A percentile compares a stretch with the other conserved stretches of the same genome.
phyloP scores from a whole-genome alignment of 2,888 invertebrate genomes.

The Coenonympha glycerion region DNA sequence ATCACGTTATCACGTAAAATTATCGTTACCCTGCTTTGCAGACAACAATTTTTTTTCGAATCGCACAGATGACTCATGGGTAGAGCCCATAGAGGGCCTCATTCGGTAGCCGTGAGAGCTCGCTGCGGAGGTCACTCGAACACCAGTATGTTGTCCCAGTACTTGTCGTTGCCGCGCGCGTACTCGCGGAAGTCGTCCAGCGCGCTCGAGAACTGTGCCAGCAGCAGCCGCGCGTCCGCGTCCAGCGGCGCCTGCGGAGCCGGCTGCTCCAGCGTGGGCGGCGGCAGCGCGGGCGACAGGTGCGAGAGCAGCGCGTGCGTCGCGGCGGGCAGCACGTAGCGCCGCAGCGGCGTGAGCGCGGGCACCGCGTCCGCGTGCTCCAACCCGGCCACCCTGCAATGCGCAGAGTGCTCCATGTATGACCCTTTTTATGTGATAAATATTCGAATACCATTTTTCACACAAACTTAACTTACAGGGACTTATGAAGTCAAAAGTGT shows the following conservation, averaged over 20 bases:
- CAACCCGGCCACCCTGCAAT: slow-evolving; percentile 36
- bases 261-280: slow-evolving; percentile 2
- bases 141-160: slow-evolving; percentile 46
- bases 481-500: neutral
- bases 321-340: slow-evolving; percentile 54
- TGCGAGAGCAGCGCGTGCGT: slow-evolving; percentile 38
- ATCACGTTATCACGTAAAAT: too few relatives aligned
- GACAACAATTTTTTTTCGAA: too few relatives aligned
- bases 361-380: slow-evolving; percentile 40
- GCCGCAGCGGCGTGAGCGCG: slow-evolving; percentile 46
- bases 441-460: too few relatives aligned
- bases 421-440: too few relatives aligned
- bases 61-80: too few relatives aligned
- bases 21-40: too few relatives aligned
- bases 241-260: neutral
- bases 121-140: slow-evolving; percentile 17
- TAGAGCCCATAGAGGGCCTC: too few relatives aligned
- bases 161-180: slow-evolving; percentile 39
- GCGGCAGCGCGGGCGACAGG: slow-evolving; percentile 27
- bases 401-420: too few relatives aligned
- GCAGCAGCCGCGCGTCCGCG: neutral
- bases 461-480: too few relatives aligned
- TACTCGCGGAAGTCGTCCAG: slow-evolving; percentile 23
- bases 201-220: slow-evolving; percentile 20
- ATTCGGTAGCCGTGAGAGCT: too few relatives aligned